Evolutionary conservation across 2,797 vertebrate genomes (phyloP), one percentile per base, ranked within the genome.

Genomic region (Salmo trutta): DNA sequence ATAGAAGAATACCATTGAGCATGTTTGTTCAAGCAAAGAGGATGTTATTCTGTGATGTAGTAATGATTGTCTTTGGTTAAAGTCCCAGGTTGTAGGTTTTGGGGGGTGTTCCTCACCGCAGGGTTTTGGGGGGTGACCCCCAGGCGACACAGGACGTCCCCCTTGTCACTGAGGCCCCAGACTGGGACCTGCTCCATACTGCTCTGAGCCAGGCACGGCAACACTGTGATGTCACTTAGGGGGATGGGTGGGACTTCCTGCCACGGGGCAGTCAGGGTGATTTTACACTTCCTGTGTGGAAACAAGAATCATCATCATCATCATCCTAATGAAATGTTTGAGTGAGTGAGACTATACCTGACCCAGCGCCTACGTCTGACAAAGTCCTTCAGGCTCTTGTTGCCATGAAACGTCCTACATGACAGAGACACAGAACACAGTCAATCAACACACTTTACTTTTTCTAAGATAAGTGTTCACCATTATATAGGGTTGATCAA

Each of bases 321-420:
- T 36, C 33, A 33, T 33, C 53, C 24, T 62, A 15, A 1, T 66
- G n/a, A 29, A 29, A 24, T 65, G 69, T 72, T 19, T 68, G 24
- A 21, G 3, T 24, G 24, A 64, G 7, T 10, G 59, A 64, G 3
- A 21, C 31, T 31, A 29, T 4, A 36, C 36, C 36, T 36, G 7
- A 7, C 47, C 4, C 98, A 99, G 87, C 97, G 91, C 81, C 97
- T 93, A 81, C 98, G 94, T 77, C 98, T 90, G 12, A 99, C 98
- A 81, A 99, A 99, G 84, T 99, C 98, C 88, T 98, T 99, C 89
- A 99, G 95, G 79, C 97, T 98, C 93, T 99, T 99, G 90, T 98
- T 95, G 17, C 97, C 96, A 0, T 98, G 97, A 90, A 97, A 99
- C 0, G 95, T 96, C 88, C 98, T 99, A 91, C 12, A 82, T 79